A percentile compares a stretch with the other conserved stretches of the same genome.
Conservation (phyloP, 64 coral and sea anemone genomes). For the Astreopora myriophthalma region DNA sequence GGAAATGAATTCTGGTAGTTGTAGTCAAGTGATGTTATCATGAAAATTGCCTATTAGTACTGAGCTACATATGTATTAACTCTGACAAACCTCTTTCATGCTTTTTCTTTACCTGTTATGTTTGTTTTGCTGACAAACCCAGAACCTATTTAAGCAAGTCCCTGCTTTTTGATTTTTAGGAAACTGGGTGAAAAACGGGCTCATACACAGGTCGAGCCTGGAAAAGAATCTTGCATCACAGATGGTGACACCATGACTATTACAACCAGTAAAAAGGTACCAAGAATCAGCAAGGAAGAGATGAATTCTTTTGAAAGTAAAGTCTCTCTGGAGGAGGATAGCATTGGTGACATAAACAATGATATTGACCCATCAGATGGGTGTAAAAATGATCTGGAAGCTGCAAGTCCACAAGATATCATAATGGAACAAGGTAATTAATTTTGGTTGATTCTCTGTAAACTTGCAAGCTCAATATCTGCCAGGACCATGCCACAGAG, state of each 20-base stretch:
- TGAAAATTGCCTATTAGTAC: too few species aligned
- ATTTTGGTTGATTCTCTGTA: background rate
- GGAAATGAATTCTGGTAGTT: too few species aligned
- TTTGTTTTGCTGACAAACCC: background rate
- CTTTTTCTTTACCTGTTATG: too few species aligned
- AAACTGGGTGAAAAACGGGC: background rate
- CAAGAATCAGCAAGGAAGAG: background rate
- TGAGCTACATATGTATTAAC: too few species aligned
- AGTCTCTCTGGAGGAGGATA: background rate
- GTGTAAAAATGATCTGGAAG: background rate
- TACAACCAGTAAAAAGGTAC: background rate
- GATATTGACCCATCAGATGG: background rate
- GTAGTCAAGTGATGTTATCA: too few species aligned
- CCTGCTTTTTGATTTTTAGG: background rate
- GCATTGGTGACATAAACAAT: background rate
- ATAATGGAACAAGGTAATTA: slow-evolving; percentile 21
- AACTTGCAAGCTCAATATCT: too few species aligned
- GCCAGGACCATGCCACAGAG: too few species aligned
- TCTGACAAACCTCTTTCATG: too few species aligned
- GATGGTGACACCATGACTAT: background rate
- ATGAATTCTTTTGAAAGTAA: background rate
- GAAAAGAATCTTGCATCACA: background rate
- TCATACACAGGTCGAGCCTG: background rate
- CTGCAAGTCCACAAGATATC: background rate
- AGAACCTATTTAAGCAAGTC: background rate